Conservation (phyloP, 2,113 vertebrate species). For the Sinocyclocheilus anshuiensis region DNA sequence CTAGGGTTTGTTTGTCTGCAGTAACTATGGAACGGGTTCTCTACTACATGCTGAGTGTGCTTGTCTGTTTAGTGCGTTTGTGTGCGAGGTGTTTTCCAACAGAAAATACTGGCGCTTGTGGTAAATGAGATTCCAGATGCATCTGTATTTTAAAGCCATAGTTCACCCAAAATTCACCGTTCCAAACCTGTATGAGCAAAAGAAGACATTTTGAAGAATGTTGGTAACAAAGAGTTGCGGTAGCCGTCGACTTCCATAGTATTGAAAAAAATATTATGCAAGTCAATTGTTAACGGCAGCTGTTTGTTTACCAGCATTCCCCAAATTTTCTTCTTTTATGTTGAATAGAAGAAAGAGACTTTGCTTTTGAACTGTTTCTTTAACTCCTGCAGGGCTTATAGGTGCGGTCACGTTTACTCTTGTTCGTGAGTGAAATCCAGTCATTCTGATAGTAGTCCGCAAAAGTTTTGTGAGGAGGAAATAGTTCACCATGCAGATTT, state of each 20-base stretch:
- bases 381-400: neutral
- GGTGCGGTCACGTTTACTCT: no score
- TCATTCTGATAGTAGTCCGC: neutral
- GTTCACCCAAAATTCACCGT: neutral
- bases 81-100: constrained; percentile 52
- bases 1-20: constrained; percentile 57
- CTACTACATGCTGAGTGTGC: constrained; percentile 56
- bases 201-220: neutral
- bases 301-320: neutral
- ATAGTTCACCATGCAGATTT: neutral
- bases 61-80: constrained; percentile 47
- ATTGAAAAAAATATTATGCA: neutral
- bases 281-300: neutral
- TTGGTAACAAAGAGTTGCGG: neutral
- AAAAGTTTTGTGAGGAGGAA: neutral
- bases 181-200: neutral
- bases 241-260: neutral
- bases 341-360: no score
- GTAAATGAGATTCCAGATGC: constrained; percentile 20
- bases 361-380: neutral
- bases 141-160: neutral
- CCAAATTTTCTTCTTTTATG: neutral
- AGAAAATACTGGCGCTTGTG: constrained; percentile 46
- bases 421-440: no score
- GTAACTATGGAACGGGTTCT: constrained; percentile 48